Percentiles rank a stretch among this genome's conserved stretches.
These are phyloP conservation scores for Mesaphorura yosii DNA, from an alignment of 1,140 invertebrate genomes.

Conservation along the genomic window DNA sequence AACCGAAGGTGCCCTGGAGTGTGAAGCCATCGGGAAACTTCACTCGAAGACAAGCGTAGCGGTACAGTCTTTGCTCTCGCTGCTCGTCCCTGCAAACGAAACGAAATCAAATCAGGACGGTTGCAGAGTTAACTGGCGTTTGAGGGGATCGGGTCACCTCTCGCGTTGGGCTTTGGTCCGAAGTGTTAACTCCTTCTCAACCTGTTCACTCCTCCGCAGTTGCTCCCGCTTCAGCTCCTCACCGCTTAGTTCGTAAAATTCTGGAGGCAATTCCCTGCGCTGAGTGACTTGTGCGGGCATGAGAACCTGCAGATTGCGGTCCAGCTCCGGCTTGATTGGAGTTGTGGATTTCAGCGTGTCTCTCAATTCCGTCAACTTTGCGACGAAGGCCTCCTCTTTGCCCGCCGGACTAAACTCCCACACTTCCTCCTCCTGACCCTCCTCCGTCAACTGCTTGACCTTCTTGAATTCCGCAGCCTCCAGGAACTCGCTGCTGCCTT, in stretches of 20 bases:
- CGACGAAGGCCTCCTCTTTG: conserved; percentile 10
- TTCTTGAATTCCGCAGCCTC: conserved; percentile 65
- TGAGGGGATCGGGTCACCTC: too few species aligned
- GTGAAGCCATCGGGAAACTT: conserved; percentile 76
- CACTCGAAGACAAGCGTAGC: conserved; percentile 69
- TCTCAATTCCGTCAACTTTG: conserved; percentile 20
- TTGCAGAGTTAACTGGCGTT: too few species aligned
- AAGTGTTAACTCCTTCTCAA: conserved; percentile 67
- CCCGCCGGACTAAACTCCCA: conserved; percentile 29
- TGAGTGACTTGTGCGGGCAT: conserved; percentile 57
- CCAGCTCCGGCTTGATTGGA: conserved; percentile 65
- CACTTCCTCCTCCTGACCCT: conserved; percentile 32
- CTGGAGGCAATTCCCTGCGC: conserved; percentile 58
- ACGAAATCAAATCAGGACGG: too few species aligned
- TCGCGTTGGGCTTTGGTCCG: conserved; percentile 87
- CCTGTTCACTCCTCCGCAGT: conserved; percentile 58
- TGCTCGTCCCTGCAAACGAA: too few species aligned
- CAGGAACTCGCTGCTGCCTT: conserved; percentile 70
- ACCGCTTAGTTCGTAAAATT: conserved; percentile 64
- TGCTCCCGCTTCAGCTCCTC: conserved; percentile 79
- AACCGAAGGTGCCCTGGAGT: conserved; percentile 70
- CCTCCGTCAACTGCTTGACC: conserved; percentile 41
- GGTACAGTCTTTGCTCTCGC: conserved; percentile 64
- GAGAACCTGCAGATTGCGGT: conserved; percentile 72
- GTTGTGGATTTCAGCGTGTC: conserved; percentile 58